Percentiles rank a stretch among this genome's conserved stretches.
phyloP scores from a whole-genome alignment of 2,797 vertebrate species.

The Pangasius sanitwongsei region DNA sequence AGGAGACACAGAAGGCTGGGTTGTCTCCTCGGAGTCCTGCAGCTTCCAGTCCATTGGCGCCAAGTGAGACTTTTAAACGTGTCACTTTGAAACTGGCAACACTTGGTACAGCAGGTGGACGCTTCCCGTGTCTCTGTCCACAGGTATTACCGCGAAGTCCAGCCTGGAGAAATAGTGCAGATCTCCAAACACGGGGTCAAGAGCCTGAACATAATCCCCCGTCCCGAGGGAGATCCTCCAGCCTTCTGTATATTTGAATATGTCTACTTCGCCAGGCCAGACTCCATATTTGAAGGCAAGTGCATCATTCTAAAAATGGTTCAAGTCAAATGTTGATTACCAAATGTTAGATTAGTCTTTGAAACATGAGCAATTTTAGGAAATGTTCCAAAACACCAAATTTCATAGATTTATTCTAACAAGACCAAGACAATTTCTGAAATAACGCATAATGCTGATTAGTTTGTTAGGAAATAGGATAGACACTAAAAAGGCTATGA shows the following conservation, averaged over 20 bases:
- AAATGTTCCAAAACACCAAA: background rate
- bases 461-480: background rate
- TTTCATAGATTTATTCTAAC: background rate
- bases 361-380: background rate
- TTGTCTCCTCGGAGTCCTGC: slow-evolving; percentile 97
- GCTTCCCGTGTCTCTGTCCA: slow-evolving; percentile 32
- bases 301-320: background rate
- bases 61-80: slow-evolving; percentile 77
- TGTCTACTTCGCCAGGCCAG: slow-evolving; percentile 97
- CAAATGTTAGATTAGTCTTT: background rate
- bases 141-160: slow-evolving; percentile 93
- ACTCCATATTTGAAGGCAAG: slow-evolving; percentile 95
- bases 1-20: slow-evolving; percentile 94
- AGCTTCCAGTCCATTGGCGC: slow-evolving; percentile 99
- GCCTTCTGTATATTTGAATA: slow-evolving; percentile 99
- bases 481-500: background rate
- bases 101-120: slow-evolving; percentile 14
- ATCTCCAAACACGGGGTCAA: slow-evolving; percentile 88
- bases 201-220: slow-evolving; percentile 84
- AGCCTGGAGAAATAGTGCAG: slow-evolving; percentile 96
- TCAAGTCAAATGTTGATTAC: background rate
- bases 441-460: background rate
- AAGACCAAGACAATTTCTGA: background rate
- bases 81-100: background rate
- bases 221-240: slow-evolving; percentile 83